Base-by-base conservation (phyloP, 2,797 vertebrate genomes). In the Passerculus sandwichensis region DNA sequence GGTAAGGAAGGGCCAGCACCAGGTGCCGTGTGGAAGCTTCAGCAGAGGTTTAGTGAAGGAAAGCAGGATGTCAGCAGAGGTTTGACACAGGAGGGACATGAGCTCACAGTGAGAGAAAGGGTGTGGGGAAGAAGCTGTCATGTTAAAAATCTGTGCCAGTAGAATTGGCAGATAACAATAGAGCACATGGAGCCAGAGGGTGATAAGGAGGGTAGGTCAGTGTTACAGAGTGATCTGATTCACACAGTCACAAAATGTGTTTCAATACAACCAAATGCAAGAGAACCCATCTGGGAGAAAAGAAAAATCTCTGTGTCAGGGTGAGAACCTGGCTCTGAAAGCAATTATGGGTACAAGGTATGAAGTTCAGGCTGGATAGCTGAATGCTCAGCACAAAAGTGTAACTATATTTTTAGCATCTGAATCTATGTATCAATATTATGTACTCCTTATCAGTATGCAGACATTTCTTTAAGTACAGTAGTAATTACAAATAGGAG, bases 401-500 rank as follows among this genome's bases (percentile, higher is more conserved):
- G 0, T 72, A 50, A 64, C 81, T 81, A 40, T 18, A 15, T 40
- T 77, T 92, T 83, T 59, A 71, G 60, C 45, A 65, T 70, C 64
- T 78, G 32, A 34, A 51, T 86, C 45, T 72, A 12, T 3, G 0
- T 64, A 38, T 78, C 60, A 61, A 3, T 61, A 26, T 47, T 85
- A 67, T 15, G 4, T 65, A 64, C 45, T 66, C 38, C 51, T 72
- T 78, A 26, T 29, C 25, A 87, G 80, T 62, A 29, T 48, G 27
- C 32, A 91, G 50, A 34, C 21, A 11, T 85, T 91, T 89, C 36
- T 56, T 65, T 89, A 89, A 53, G 56, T 70, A 30, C 62, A 79
- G 57, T 47, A 77, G 42, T 53, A 70, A 82, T 78, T 85, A 57
- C 30, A 86, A 94, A 85, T 12, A 82, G 69, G 34, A 94, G 38